Evolutionary conservation across 92 coral and sea anemone species (phyloP).

Genomic region (Meandrina meandrites): DNA sequence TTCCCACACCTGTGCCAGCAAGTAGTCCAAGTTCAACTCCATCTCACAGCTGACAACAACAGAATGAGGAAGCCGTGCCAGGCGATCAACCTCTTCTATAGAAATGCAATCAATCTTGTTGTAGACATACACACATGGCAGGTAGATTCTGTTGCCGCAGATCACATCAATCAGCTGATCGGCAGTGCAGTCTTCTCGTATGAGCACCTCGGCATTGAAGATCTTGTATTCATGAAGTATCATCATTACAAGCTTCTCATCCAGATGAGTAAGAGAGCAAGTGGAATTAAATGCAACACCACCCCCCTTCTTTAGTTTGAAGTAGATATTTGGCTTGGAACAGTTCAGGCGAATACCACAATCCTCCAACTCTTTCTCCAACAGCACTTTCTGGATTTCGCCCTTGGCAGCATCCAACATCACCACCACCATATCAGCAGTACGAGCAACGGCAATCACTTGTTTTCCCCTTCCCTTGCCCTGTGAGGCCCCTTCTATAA

Average conservation of each 20-base stretch:
- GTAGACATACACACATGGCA: constrained; percentile 93
- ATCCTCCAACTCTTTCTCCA: constrained; percentile 91
- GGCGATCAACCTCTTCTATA: constrained; percentile 96
- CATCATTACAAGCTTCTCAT: constrained; percentile 87
- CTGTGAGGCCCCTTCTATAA: constrained; percentile 95
- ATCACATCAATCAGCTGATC: constrained; percentile 97
- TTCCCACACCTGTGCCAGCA: constrained; percentile 83
- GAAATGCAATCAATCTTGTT: constrained; percentile 99
- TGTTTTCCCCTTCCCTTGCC: constrained; percentile 95
- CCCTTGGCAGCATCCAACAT: constrained; percentile 99
- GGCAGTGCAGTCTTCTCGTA: constrained; percentile 93
- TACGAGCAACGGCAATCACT: constrained; percentile 97
- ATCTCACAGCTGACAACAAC: constrained; percentile 93
- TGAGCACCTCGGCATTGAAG: constrained; percentile 96
- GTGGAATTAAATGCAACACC: constrained; percentile 93
- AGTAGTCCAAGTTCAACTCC: constrained; percentile 90
- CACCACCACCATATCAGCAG: constrained; percentile 93
- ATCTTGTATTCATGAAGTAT: constrained; percentile 97
- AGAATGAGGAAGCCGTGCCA: constrained; percentile 82
- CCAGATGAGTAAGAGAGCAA: constrained; percentile 86
- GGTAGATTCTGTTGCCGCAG: constrained; percentile 84
- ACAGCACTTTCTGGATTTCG: constrained; percentile 82
- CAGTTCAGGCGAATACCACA: constrained; percentile 96
- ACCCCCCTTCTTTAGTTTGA: constrained; percentile 94
- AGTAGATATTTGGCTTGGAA: constrained; percentile 88